Evolutionary conservation across 2,888 invertebrate genomes (phyloP).

Genomic region (Idaea dimidiata): DNA sequence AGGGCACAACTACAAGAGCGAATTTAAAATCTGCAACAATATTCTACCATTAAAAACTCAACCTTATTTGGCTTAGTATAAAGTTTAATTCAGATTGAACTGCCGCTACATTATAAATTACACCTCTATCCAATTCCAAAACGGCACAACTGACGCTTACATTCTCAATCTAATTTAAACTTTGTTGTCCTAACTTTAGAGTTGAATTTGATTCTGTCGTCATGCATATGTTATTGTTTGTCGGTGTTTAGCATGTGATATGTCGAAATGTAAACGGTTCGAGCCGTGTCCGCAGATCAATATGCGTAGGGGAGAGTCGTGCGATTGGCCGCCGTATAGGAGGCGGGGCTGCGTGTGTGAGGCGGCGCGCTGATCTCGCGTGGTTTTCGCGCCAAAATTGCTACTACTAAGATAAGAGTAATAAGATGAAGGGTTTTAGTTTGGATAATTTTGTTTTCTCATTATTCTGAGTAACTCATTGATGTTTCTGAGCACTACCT

Average conservation of each 20-base stretch:
- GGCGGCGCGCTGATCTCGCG: constrained; percentile 61
- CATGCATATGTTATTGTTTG: constrained; percentile 73
- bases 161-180: constrained; percentile 26
- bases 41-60: constrained; percentile 9
- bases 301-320: constrained; percentile 77
- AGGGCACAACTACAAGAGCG: constrained; percentile 32
- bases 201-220: constrained; percentile 31
- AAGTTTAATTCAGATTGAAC: constrained; percentile 26
- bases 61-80: neutral
- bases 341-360: constrained; percentile 71
- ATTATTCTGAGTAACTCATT: too few species aligned
- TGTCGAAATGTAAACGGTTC: constrained; percentile 79
- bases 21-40: constrained; percentile 20
- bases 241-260: constrained; percentile 78
- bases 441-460: too few species aligned
- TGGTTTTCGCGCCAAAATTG: constrained; percentile 71
- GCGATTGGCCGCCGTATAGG: constrained; percentile 74
- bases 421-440: too few species aligned
- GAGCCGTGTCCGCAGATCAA: constrained; percentile 79
- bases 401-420: neutral
- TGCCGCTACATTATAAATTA: constrained; percentile 53
- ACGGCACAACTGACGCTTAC: constrained; percentile 32
- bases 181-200: neutral
- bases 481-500: too few species aligned
- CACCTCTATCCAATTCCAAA: constrained; percentile 28